Conservation (phyloP, 2,797 vertebrate genomes). For the Moxostoma hubbsi region DNA sequence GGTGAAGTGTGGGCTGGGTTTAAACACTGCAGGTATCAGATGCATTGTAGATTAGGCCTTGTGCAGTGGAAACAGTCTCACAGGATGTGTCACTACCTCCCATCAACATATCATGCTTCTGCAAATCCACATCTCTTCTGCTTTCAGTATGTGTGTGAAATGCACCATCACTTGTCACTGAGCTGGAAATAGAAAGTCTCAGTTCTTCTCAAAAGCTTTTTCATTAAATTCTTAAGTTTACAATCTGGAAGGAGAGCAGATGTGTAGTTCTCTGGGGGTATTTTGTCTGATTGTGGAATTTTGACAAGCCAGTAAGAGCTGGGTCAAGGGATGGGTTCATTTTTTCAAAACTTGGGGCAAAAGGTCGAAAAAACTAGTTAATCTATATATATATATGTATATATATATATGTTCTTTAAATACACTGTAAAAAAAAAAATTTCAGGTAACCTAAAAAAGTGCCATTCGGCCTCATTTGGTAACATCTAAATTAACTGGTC, state of each 20-base stretch:
- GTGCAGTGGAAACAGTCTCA: neutral
- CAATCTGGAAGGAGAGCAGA: constrained; percentile 13
- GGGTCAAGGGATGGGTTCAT: too few relatives aligned
- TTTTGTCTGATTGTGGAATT: constrained; percentile 3
- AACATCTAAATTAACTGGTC: too few relatives aligned
- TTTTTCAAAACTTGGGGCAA: too few relatives aligned
- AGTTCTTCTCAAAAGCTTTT: constrained; percentile 36
- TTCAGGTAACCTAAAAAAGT: too few relatives aligned
- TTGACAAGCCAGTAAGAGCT: too few relatives aligned
- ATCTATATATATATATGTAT: too few relatives aligned
- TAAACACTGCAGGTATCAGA: constrained; percentile 4
- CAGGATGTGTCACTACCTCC: neutral
- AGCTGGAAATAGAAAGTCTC: constrained; percentile 36
- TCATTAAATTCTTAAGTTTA: constrained; percentile 19
- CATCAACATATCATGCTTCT: neutral
- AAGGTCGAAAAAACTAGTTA: too few relatives aligned
- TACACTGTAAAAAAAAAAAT: neutral
- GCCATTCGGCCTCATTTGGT: too few relatives aligned
- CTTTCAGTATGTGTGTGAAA: constrained; percentile 28
- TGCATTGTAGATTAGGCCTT: neutral
- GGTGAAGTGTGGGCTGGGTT: neutral
- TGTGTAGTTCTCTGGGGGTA: neutral
- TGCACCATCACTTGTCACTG: constrained; percentile 9
- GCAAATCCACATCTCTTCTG: neutral
- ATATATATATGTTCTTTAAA: too few relatives aligned